Conservation (phyloP, 1,140 invertebrate species). For the honey bee (Apis mellifera) region Amel_HAv3.1 CM009935.2:3473001-3473500, state of each 20-base stretch:
- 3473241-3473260: slow-evolving; percentile 50
- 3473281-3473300: slow-evolving; percentile 60
- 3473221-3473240: slow-evolving; percentile 62
- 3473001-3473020: not conserved
- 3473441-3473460: slow-evolving; percentile 6
- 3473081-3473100: slow-evolving; percentile 51
- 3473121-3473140: slow-evolving; percentile 49
- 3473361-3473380: not conserved
- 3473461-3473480: slow-evolving; percentile 35
- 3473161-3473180: slow-evolving; percentile 62
- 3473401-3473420: not conserved
- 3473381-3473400: not conserved
- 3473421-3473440: not conserved
- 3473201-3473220: slow-evolving; percentile 50
- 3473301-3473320: slow-evolving; percentile 31
- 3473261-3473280: slow-evolving; percentile 47
- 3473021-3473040: slow-evolving; percentile 10
- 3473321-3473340: slow-evolving; percentile 15
- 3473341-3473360: not conserved
- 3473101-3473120: slow-evolving; percentile 56
- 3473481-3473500: slow-evolving; percentile 31
- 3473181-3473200: slow-evolving; percentile 65
- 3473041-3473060: slow-evolving; percentile 60
- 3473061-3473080: slow-evolving; percentile 58
- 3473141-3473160: slow-evolving; percentile 55